Base-by-base conservation (phyloP, 37 sponge, comb jelly and placozoan genomes). In the Spongilla lacustris region DNA sequence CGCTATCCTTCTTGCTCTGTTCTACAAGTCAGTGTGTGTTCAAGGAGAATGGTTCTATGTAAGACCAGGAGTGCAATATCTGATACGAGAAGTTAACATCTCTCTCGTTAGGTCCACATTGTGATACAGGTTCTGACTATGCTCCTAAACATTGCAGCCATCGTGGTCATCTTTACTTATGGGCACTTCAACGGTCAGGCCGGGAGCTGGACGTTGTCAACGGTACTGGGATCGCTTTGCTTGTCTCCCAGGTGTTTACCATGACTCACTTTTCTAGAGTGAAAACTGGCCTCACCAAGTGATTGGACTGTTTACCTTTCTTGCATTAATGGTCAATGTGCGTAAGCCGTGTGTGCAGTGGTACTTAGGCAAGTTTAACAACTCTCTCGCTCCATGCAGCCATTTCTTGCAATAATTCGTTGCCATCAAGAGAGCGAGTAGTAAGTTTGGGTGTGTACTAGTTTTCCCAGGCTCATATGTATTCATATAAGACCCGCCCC, bases 21-120 rank as follows among this genome's bases (percentile, higher is more conserved):
- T 85, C 70, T 93, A 86, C 83, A 89, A 93, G 68, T 68, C 83
- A 14, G 83, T 86, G 1, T 93, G 86, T 75, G 84, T 90, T 14
- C 86, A 83, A 73, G 93, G 90, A 50, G 78, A 82, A 29, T 93
- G 93, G 93, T 93, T 93, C 71, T 86, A 89, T 82, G 93, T 93
- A 37, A 89, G 89, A 77, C 1, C 0, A 34, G 19, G 17, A 24
- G 31, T 17, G 30, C 34, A 19, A 10, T 19, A 23, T 26, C 48
- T 9, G 5, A 8, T 48, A 76, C 12, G 13, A 10, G 17, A 9
- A 22, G 31, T 50, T 30, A 29, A 23, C 21, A 6, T 21, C 8
- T 31, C 23, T 30, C 31, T n/a, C n/a, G 25, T 9, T 66, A 83
- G 85, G 21, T 67, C 10, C 89, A 84, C 74, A 78, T 89, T 32